Percentiles rank a stretch among this genome's conserved stretches.
Conservation (phyloP, 2,888 invertebrate genomes). For the Tanytarsus gracilentus region DNA sequence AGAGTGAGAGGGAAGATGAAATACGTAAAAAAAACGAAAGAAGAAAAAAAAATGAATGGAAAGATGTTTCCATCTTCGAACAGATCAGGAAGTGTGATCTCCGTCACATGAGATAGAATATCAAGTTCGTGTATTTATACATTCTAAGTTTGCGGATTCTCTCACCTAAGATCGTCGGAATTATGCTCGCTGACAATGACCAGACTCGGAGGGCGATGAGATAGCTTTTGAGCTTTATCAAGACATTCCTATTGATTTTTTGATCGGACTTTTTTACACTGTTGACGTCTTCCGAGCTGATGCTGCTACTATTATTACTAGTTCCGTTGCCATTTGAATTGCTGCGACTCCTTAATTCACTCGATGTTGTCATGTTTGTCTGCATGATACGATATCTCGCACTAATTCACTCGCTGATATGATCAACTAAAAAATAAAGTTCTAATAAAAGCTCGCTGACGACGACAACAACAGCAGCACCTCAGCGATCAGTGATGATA, state of each 20-base stretch:
- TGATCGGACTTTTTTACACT: too few species aligned
- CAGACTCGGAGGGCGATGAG: slow-evolving; percentile 84
- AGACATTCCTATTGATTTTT: slow-evolving; percentile 11
- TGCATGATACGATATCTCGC: too few species aligned
- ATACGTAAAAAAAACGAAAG: background rate
- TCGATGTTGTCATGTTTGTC: too few species aligned
- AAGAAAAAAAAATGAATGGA: slow-evolving; percentile 14
- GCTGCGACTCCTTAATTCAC: too few species aligned
- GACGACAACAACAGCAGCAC: too few species aligned
- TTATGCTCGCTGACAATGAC: slow-evolving; percentile 84
- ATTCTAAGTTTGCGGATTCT: background rate
- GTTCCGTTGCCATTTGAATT: too few species aligned
- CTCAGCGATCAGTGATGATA: too few species aligned
- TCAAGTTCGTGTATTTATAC: background rate
- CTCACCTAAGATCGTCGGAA: slow-evolving; percentile 60
- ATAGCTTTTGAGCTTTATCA: slow-evolving; percentile 84
- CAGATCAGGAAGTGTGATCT: background rate
- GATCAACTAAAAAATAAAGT: too few species aligned
- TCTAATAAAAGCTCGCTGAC: too few species aligned
- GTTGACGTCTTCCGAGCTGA: too few species aligned
- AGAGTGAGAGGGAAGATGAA: background rate
- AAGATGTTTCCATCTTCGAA: slow-evolving; percentile 6
- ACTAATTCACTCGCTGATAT: too few species aligned
- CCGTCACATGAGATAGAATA: background rate
- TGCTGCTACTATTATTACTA: too few species aligned